Evolutionary conservation across 2,113 vertebrate species (phyloP).

Genomic region (Dolichotis patagonum): DNA sequence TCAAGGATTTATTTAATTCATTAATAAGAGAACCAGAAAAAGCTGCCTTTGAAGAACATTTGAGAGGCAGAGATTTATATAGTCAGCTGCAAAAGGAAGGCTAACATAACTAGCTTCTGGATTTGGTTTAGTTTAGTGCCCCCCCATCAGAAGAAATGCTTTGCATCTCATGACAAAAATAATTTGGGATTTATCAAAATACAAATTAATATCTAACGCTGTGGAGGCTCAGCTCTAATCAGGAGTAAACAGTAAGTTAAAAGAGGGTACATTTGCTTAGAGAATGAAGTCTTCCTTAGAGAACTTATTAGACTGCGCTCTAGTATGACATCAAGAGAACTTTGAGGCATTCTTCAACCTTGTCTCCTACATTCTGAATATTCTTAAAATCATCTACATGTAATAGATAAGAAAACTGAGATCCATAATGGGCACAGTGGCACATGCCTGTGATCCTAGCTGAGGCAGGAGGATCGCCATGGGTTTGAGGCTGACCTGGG

Average conservation of each 20-base stretch:
- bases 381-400: neutral
- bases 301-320: neutral
- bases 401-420: neutral
- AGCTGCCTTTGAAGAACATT: neutral
- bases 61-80: neutral
- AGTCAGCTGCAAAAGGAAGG: neutral
- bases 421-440: neutral
- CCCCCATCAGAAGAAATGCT: neutral
- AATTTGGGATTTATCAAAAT: neutral
- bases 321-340: neutral
- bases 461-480: neutral
- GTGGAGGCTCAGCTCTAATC: neutral
- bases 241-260: neutral
- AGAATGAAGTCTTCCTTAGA: neutral
- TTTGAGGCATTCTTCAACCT: neutral
- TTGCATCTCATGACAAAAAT: slow-evolving; percentile 1
- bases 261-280: neutral
- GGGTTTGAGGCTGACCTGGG: neutral
- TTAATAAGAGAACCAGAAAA: neutral
- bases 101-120: neutral
- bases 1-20: neutral
- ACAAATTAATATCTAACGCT: neutral
- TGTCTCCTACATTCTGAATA: neutral
- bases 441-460: neutral
- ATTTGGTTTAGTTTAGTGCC: neutral